Evolutionary conservation across 2,113 vertebrate species (phyloP).

Genomic region (Tupaia chinensis): DNA sequence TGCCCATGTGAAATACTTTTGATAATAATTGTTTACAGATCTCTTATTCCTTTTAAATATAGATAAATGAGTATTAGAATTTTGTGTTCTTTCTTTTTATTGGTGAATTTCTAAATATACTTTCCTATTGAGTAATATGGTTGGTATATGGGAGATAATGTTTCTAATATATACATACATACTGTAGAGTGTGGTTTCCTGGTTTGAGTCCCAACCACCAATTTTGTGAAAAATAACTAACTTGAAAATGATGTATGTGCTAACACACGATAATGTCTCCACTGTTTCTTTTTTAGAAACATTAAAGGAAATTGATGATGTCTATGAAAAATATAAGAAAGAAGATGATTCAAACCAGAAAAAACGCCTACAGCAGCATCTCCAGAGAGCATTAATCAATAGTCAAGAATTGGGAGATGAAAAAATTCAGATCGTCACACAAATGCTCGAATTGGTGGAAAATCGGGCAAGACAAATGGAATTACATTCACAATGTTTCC

Average conservation of each 20-base stretch:
- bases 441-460: constrained; percentile 97
- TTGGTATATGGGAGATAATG: constrained; percentile 14
- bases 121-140: not conserved
- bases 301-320: constrained; percentile 97
- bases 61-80: constrained; percentile 10
- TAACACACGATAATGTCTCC: not conserved
- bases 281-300: constrained; percentile 91
- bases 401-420: constrained; percentile 98
- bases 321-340: constrained; percentile 95
- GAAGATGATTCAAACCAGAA: constrained; percentile 94
- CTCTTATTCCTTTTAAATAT: not conserved
- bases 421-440: constrained; percentile 98
- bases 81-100: constrained; percentile 16
- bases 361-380: constrained; percentile 95
- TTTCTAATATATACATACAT: not conserved
- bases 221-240: constrained; percentile 25
- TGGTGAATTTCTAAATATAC: constrained; percentile 44
- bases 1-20: not conserved
- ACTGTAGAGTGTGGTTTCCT: not conserved
- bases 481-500: constrained; percentile 93
- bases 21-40: not conserved
- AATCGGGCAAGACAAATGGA: constrained; percentile 98
- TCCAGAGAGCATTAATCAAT: constrained; percentile 96
- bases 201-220: constrained; percentile 32
- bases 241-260: constrained; percentile 22